These are phyloP conservation scores for Sus scrofa DNA, from an alignment of 2,113 vertebrate species.

Conservation along the genomic window DNA sequence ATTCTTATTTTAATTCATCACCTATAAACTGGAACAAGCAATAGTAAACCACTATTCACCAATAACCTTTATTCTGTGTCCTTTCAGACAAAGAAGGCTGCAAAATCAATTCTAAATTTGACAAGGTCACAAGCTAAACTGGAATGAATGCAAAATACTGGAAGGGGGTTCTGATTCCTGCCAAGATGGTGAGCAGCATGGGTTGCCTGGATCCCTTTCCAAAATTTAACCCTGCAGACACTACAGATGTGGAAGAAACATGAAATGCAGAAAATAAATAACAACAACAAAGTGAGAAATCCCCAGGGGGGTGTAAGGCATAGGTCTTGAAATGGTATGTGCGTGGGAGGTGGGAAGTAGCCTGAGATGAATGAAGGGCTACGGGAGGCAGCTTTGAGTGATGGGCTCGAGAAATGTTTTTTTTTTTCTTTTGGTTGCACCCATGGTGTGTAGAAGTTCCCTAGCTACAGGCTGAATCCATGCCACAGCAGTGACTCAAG, in stretches of 20 bases:
- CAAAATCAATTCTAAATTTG: background rate
- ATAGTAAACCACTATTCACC: background rate
- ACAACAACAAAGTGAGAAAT: too few relatives aligned
- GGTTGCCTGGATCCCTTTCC: slow-evolving; percentile 3
- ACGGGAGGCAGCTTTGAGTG: background rate
- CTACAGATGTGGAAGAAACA: background rate
- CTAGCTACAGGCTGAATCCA: too few relatives aligned
- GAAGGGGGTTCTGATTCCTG: slow-evolving; percentile 8
- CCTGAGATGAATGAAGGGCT: background rate
- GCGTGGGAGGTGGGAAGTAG: background rate
- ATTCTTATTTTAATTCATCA: background rate
- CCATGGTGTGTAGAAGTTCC: too few relatives aligned
- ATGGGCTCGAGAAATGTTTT: background rate
- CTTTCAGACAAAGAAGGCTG: background rate
- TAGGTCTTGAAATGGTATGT: rapidly evolving
- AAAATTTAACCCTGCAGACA: background rate
- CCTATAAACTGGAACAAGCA: background rate
- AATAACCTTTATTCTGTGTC: background rate
- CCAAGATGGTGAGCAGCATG: background rate
- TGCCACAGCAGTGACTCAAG: too few relatives aligned
- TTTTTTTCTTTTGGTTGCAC: too few relatives aligned
- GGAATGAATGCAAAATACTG: background rate
- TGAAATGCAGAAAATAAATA: background rate
- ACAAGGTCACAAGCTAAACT: background rate
- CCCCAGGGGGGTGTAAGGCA: rapidly evolving